Evolutionary conservation across 1,140 invertebrate genomes (phyloP), one percentile per base, ranked within the genome.

Genomic region (Diploscapter pachys): DNA sequence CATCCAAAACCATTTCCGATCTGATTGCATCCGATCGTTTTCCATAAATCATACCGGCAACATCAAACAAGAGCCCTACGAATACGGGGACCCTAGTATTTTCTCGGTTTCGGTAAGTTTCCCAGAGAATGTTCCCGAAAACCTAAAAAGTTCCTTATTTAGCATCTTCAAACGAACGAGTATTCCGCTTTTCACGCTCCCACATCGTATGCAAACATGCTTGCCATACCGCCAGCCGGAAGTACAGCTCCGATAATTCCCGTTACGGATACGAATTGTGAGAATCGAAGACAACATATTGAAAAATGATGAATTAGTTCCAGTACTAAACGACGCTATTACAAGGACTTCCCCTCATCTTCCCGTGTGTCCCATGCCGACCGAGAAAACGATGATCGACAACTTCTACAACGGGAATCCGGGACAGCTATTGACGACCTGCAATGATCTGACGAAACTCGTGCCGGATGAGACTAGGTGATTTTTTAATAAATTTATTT

Each of bases 321-420:
- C 50, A 73, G 68, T 65, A 51, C 57, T 50, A 4, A 55, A 49
- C n/a, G 52, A 56, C 53, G 76, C 57, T 4, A 11, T 51, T 13
- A 73, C 51, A 48, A 64, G 76, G 11, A 59, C 70, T 4, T 79
- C 78, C 0, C 78, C 78, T 31, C n/a, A 78, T 13, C 76, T 79
- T 4, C 78, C 78, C 48, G 49, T 77, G 13, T 79, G 78, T 55
- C 76, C 78, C 63, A 62, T 75, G 9, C 78, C 78, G 50, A 79
- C 78, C 3, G 76, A 72, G 11, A 79, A 78, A 51, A 78, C 78
- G 0, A 31, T 31, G 31, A 31, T 31, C 31, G 31, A 31, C 31
- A 31, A 31, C 31, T 31, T 31, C 31, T 31, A 31, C 31, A 31
- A 31, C 31, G 31, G 31, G 31, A 31, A 31, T 31, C 31, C 31